Base-by-base conservation (phyloP, 2,797 vertebrate genomes). In the Pterois miles region DNA sequence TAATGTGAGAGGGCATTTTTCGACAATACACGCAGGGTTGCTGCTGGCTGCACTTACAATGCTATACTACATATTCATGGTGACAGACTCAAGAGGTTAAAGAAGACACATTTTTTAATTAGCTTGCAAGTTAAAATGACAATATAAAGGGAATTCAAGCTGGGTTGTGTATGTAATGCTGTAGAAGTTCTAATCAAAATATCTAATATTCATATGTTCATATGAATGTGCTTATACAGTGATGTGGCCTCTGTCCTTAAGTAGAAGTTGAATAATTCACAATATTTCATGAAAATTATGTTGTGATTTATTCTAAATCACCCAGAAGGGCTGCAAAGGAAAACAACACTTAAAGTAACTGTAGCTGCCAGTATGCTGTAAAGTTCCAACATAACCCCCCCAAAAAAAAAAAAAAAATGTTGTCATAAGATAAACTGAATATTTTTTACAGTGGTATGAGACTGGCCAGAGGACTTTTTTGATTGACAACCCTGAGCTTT, bases 401-500 rank as follows among this genome's bases (percentile, higher is more conserved):
- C 23, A 16, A 29, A 34, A 60, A 38, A 62, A 23, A 62, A 16
- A 29, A 34, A 60, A 38, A 62, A 23, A 62, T 62, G 6, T 38
- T 12, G 38, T 50, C 8, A 50, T 22, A 50, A 20, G 46, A 20
- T 9, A 50, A 50, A 50, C 20, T 50, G n/a, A 50, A 50, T 50
- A 50, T 20, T 48, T 43, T 71, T 60, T 25, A 46, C 25, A 52
- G 54, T 69, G 5, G 22, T 4, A 43, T 69, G 40, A 74, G 59
- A 46, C 9, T 27, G 50, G 52, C 60, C 59, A 73, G 67, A 81
- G 82, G 31, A 64, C 65, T 78, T 77, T 73, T 72, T 57, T 82
- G 76, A 86, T 79, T 78, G 81, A 86, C 85, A 81, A 50, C 34
- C 10, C 7, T 40, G 58, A 78, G 75, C 60, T 80, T 71, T 82